Conservation (phyloP, 2,888 invertebrate species). For the Clunio marinus region DNA sequence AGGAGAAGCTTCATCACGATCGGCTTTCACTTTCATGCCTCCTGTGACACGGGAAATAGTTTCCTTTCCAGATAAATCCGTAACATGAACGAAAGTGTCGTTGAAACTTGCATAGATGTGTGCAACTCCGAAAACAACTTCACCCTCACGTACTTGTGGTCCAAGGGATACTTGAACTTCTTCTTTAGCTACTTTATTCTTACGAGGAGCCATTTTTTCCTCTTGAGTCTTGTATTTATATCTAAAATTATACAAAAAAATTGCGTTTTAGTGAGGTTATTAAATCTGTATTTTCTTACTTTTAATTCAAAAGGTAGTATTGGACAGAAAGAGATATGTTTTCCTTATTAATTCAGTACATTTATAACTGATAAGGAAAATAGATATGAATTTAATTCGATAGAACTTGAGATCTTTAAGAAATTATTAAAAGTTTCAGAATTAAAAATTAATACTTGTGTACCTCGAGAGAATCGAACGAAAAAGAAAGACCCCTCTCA, state of each 20-base stretch:
- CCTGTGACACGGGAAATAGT: slow-evolving; percentile 93
- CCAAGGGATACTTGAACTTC: slow-evolving; percentile 95
- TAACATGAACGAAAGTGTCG: slow-evolving; percentile 99
- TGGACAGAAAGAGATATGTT: no score
- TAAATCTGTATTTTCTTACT: no score
- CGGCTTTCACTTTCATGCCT: slow-evolving; percentile 99
- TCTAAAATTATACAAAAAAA: slow-evolving; percentile 18
- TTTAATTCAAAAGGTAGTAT: no score
- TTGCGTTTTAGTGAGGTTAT: no score
- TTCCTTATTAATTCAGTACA: no score
- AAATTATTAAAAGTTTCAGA: no score
- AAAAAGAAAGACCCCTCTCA: no score
- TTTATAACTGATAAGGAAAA: no score
- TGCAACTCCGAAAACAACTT: slow-evolving; percentile 97
- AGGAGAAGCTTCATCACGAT: slow-evolving; percentile 99
- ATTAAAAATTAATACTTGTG: no score
- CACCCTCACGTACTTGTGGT: slow-evolving; percentile 94
- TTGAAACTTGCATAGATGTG: slow-evolving; percentile 99
- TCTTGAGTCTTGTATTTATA: background rate
- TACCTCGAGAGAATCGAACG: no score
- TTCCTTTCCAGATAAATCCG: slow-evolving; percentile 96
- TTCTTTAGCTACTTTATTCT: slow-evolving; percentile 95
- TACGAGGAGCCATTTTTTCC: slow-evolving; percentile 85
- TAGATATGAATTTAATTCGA: no score
- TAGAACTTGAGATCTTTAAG: no score